A percentile compares a stretch with the other conserved stretches of the same genome.
phyloP scores from a whole-genome alignment of 1,140 invertebrate genomes.

The Lanistes nyassanus region DNA sequence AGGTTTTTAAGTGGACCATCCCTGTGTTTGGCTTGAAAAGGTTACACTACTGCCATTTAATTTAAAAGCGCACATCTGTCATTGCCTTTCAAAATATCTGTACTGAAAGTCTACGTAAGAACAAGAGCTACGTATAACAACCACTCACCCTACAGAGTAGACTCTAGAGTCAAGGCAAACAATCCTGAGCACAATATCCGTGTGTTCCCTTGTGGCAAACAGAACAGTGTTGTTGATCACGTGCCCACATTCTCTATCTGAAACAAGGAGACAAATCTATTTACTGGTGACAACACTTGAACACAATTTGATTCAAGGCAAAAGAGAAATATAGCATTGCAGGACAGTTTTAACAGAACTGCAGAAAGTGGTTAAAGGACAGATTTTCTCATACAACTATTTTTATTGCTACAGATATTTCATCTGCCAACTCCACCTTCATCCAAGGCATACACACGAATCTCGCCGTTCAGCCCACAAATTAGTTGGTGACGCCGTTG shows the following conservation, averaged over 20 bases:
- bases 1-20: too few species aligned
- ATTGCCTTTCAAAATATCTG: too few species aligned
- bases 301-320: not conserved
- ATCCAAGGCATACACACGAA: slow-evolving; percentile 62
- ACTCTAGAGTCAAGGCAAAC: slow-evolving; percentile 63
- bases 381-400: too few species aligned
- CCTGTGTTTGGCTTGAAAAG: too few species aligned
- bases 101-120: too few species aligned
- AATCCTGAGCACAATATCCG: slow-evolving; percentile 64
- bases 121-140: too few species aligned
- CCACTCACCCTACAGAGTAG: slow-evolving; percentile 64
- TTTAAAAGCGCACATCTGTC: too few species aligned
- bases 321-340: too few species aligned
- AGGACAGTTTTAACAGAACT: too few species aligned
- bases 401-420: too few species aligned
- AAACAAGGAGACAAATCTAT: slow-evolving; percentile 21
- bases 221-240: slow-evolving; percentile 49
- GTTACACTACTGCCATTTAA: too few species aligned
- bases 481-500: slow-evolving; percentile 58
- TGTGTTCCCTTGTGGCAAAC: slow-evolving; percentile 60
- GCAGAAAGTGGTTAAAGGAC: too few species aligned
- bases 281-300: not conserved
- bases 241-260: slow-evolving; percentile 62
- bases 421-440: slow-evolving; percentile 59
- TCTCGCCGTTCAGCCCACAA: slow-evolving; percentile 61